phyloP scores from a whole-genome alignment of 2,888 invertebrate genomes.

The Coremacera marginata region DNA sequence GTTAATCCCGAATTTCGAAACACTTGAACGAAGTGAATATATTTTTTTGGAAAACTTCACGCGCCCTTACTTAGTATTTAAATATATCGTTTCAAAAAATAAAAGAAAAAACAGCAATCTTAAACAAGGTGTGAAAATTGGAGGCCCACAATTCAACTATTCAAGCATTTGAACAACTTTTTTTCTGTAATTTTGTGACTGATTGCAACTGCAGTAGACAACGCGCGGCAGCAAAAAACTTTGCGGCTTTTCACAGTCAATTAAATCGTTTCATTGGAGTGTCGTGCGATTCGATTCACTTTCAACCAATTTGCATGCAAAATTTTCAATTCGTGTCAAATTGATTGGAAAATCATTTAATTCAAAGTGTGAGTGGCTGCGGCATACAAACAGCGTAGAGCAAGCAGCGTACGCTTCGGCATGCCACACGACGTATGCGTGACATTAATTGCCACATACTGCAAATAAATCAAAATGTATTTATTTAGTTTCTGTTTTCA shows the following conservation, averaged over 20 bases:
- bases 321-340: conserved; percentile 47
- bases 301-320: conserved; percentile 18
- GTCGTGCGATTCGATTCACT: conserved; percentile 1
- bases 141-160: no score
- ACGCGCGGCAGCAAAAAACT: background rate
- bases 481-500: conserved; percentile 12
- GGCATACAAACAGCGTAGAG: no score
- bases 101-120: background rate
- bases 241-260: conserved; percentile 40
- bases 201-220: background rate
- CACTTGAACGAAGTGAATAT: no score
- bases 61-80: background rate
- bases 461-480: conserved; percentile 10
- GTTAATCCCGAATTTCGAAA: background rate
- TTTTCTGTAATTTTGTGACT: background rate
- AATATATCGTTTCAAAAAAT: no score
- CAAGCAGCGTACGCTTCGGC: background rate
- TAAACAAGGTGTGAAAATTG: background rate
- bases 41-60: background rate
- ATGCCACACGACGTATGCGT: conserved; percentile 28
- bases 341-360: conserved; percentile 59
- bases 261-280: conserved; percentile 31
- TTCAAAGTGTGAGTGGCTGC: conserved; percentile 41
- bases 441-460: conserved; percentile 21
- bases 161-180: no score